phyloP scores from a whole-genome alignment of 1,140 invertebrate species.

The Ctenoplectra terminalis region DNA sequence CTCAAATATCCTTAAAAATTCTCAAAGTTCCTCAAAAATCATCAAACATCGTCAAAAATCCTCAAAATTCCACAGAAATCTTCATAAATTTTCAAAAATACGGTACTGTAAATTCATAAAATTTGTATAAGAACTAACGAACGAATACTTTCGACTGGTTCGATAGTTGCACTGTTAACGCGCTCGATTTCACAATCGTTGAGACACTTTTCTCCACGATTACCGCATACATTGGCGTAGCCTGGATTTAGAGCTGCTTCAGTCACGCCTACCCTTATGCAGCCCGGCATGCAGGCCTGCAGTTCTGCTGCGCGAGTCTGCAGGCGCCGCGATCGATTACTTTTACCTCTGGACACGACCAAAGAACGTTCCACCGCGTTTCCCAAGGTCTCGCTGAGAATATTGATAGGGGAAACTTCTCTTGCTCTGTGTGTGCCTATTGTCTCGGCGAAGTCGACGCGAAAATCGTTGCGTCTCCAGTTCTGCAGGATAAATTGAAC shows the following conservation, averaged over 20 bases:
- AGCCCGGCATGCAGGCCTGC: slow-evolving; percentile 60
- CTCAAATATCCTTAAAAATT: no score
- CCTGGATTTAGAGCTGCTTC: slow-evolving; percentile 37
- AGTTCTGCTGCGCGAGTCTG: slow-evolving; percentile 65
- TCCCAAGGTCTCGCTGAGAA: slow-evolving; percentile 52
- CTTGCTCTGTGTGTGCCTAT: no score
- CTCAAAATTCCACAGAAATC: no score
- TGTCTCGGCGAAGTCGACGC: not conserved
- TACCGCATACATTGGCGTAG: slow-evolving; percentile 58
- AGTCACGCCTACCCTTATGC: slow-evolving; percentile 64
- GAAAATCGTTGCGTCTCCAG: not conserved
- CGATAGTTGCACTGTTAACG: no score
- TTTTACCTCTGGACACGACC: slow-evolving; percentile 64
- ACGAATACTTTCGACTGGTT: no score
- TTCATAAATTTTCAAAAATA: no score
- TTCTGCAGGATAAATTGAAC: not conserved
- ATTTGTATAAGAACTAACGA: no score
- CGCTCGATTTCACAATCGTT: not conserved
- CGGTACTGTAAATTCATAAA: no score
- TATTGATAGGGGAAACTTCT: slow-evolving; percentile 39
- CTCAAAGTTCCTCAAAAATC: no score
- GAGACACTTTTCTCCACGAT: not conserved
- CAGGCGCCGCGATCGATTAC: slow-evolving; percentile 67
- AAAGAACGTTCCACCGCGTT: slow-evolving; percentile 59
- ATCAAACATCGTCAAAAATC: no score